Percentiles rank a stretch among this genome's conserved stretches.
Conservation (phyloP, 2,113 vertebrate species). For the Azemiops feae region DNA sequence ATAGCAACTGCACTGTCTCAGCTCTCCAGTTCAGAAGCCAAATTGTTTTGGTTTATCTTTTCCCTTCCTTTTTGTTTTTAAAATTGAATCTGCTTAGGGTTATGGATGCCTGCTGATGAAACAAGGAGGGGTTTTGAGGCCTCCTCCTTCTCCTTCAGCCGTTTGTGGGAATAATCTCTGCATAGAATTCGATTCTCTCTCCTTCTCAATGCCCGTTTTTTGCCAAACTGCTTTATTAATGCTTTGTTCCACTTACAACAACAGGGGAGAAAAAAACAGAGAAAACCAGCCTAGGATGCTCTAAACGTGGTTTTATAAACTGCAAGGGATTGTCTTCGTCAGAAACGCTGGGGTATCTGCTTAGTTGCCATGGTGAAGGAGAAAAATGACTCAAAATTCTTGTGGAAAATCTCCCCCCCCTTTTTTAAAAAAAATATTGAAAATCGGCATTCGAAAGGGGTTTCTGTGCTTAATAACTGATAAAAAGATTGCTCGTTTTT, state of each 20-base stretch:
- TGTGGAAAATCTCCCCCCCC: conserved; percentile 34
- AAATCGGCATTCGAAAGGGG: conserved; percentile 47
- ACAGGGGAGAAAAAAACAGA: not conserved
- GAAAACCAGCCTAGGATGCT: conserved; percentile 28
- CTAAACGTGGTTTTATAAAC: conserved; percentile 35
- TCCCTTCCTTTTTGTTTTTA: not conserved
- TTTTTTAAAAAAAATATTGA: conserved; percentile 34
- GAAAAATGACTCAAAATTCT: conserved; percentile 49
- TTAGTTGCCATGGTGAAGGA: conserved; percentile 60
- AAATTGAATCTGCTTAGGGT: not conserved
- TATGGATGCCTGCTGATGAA: not conserved
- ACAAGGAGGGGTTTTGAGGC: not conserved
- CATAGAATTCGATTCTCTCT: not conserved
- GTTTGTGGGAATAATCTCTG: not conserved
- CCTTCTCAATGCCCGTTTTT: accelerated
- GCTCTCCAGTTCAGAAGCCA: not conserved
- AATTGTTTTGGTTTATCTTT: not conserved
- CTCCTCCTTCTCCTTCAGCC: conserved; percentile 13
- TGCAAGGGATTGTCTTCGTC: conserved; percentile 21
- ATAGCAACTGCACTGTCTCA: not conserved
- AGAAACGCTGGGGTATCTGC: conserved; percentile 24
- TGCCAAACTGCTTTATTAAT: conserved; percentile 41
- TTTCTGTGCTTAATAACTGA: conserved; percentile 53
- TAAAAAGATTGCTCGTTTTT: conserved; percentile 38
- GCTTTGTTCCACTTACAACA: not conserved